Conservation (phyloP, 2,888 invertebrate genomes). For the Euclidia mi region DNA sequence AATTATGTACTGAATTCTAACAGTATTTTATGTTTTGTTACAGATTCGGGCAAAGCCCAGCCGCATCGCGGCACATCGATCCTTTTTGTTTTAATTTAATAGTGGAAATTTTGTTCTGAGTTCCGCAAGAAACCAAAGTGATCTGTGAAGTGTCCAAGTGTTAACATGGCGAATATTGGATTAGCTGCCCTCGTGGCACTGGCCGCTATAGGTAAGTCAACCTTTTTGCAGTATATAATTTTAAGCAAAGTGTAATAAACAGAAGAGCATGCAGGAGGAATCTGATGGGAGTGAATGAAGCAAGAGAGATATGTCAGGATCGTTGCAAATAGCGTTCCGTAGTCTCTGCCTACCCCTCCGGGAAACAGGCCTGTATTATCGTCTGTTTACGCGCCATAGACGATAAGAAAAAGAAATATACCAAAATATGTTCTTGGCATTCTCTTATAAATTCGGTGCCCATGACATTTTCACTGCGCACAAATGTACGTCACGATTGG, state of each 20-base stretch:
- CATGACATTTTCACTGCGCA: conserved; percentile 19
- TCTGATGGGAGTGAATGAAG: no score
- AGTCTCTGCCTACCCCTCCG: no score
- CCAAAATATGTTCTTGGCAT: not conserved
- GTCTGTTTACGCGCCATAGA: no score
- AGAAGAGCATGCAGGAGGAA: no score
- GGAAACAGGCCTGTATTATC: no score
- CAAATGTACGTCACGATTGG: conserved; percentile 27
- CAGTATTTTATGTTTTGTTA: conserved; percentile 67
- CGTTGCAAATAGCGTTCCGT: no score
- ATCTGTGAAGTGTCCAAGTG: conserved; percentile 81
- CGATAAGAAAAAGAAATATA: not conserved
- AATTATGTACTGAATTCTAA: conserved; percentile 22
- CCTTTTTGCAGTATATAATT: conserved; percentile 6
- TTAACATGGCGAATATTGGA: conserved; percentile 77
- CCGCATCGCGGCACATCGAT: conserved; percentile 81
- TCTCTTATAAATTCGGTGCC: not conserved
- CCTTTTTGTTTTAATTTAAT: conserved; percentile 60
- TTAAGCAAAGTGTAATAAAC: not conserved
- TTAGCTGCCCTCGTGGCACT: conserved; percentile 83
- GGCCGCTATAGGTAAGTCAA: conserved; percentile 80
- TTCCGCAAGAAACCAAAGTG: conserved; percentile 74
- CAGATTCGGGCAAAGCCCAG: conserved; percentile 86
- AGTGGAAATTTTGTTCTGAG: conserved; percentile 64
- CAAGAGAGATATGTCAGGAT: no score